These are phyloP conservation scores for Mesocricetus auratus DNA, from an alignment of 2,113 vertebrate species.

Conservation along the genomic window DNA sequence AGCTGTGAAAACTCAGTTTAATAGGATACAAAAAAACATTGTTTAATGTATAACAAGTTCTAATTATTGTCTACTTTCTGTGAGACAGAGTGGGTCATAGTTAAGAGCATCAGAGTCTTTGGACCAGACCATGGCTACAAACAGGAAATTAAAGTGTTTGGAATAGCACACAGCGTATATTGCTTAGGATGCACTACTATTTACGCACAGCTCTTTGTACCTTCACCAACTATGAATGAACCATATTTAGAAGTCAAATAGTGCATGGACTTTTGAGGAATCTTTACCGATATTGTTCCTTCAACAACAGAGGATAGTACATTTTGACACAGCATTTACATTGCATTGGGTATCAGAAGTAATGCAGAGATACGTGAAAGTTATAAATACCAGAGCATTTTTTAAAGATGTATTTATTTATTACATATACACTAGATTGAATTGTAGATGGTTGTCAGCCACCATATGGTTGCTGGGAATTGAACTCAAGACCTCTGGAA, in stretches of 20 bases:
- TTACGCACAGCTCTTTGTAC: neutral
- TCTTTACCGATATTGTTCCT: neutral
- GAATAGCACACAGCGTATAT: neutral
- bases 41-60: neutral
- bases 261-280: neutral
- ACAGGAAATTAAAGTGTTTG: neutral
- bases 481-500: too few species aligned
- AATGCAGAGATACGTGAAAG: neutral
- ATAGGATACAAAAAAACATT: neutral
- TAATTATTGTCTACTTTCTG: neutral
- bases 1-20: neutral
- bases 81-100: neutral
- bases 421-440: too few species aligned
- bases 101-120: neutral
- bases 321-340: neutral
- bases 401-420: too few species aligned
- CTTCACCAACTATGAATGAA: neutral
- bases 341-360: neutral
- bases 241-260: neutral
- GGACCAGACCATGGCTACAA: neutral
- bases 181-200: neutral
- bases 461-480: too few species aligned
- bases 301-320: neutral
- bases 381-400: neutral
- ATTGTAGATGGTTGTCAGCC: too few species aligned